Conservation (phyloP, 2,797 vertebrate species). For the Varecia variegata region DNA sequence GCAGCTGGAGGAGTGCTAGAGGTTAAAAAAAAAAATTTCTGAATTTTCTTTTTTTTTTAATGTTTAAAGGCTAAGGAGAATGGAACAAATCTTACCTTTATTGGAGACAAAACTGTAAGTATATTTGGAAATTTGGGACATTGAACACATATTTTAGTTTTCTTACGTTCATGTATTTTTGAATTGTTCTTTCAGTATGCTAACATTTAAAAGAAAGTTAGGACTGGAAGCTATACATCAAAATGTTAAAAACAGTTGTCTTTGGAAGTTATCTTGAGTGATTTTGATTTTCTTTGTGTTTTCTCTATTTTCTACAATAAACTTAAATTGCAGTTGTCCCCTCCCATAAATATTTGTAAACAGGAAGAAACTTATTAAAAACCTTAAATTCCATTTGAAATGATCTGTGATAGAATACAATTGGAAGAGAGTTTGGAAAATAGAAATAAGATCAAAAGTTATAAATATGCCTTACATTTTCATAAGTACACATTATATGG, state of each 20-base stretch:
- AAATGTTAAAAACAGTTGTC: slow-evolving; percentile 16
- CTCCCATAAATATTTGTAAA: slow-evolving; percentile 24
- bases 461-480: neutral
- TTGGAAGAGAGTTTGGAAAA: slow-evolving; percentile 39
- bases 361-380: slow-evolving; percentile 39
- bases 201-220: slow-evolving; percentile 43
- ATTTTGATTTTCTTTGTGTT: slow-evolving; percentile 53
- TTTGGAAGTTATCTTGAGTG: neutral
- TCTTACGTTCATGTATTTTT: slow-evolving; percentile 20
- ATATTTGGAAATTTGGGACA: slow-evolving; percentile 21
- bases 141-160: slow-evolving; percentile 9
- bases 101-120: slow-evolving; percentile 83
- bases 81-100: slow-evolving; percentile 79
- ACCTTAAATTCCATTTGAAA: neutral
- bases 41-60: slow-evolving; percentile 41
- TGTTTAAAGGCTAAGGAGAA: slow-evolving; percentile 81
- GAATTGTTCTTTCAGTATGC: neutral
- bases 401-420: neutral
- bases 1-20: neutral
- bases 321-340: neutral
- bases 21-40: neutral
- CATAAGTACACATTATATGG: neutral
- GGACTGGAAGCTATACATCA: neutral
- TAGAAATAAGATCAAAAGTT: neutral
- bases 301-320: neutral